phyloP scores from a whole-genome alignment of 2,113 vertebrate genomes.

The Tapirus terrestris region DNA sequence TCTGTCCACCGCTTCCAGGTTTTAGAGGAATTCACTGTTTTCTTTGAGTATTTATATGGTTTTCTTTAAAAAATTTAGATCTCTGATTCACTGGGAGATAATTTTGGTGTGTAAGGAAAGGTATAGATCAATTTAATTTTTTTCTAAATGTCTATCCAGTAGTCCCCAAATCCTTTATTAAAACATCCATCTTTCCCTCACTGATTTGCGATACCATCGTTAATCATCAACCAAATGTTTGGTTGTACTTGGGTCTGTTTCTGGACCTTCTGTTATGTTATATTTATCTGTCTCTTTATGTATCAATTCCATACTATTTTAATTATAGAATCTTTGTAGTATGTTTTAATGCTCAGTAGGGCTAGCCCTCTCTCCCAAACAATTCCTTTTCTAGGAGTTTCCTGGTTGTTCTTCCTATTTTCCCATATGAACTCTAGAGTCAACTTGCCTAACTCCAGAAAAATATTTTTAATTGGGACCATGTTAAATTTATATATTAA shows the following conservation, averaged over 20 bases:
- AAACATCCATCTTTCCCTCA: neutral
- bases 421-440: slow-evolving; percentile 23
- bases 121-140: neutral
- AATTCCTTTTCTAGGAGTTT: neutral
- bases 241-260: neutral
- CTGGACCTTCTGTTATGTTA: neutral
- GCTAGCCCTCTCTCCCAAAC: neutral
- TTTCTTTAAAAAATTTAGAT: neutral
- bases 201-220: neutral
- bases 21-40: neutral
- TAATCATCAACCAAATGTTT: neutral
- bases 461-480: neutral
- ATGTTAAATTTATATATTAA: neutral
- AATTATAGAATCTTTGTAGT: neutral
- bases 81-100: neutral
- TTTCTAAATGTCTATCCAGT: neutral
- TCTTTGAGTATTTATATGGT: neutral
- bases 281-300: neutral
- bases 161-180: neutral
- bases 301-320: neutral
- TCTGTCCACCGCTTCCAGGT: neutral
- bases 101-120: neutral
- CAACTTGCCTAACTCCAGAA: neutral
- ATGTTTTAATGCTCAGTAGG: neutral
- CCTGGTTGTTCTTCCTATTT: neutral